Conservation (phyloP, 2,113 vertebrate species). For the Meleagris gallopavo region DNA sequence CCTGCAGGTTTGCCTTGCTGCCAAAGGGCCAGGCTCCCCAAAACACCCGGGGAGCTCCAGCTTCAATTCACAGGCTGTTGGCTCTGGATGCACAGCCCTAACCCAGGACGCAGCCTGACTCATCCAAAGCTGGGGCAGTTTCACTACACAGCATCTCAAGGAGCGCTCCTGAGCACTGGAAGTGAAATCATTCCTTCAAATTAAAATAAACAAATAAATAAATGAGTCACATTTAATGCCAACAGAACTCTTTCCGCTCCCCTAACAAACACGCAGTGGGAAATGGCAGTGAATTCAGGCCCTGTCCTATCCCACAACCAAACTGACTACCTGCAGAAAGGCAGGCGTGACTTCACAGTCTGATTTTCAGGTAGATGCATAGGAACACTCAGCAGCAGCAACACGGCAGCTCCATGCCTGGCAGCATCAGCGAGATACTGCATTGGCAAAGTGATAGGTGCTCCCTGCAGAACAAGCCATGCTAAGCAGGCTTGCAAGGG, state of each 20-base stretch:
- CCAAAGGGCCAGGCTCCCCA: not conserved
- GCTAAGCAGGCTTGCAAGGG: not conserved
- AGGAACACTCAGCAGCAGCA: not conserved
- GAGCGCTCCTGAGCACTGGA: not conserved
- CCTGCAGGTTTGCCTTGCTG: not conserved
- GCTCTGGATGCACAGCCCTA: not conserved
- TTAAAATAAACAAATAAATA: fast-evolving
- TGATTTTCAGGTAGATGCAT: not conserved
- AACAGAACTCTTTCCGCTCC: not conserved
- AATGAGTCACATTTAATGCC: not conserved
- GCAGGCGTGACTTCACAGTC: fast-evolving
- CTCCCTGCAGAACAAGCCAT: not conserved
- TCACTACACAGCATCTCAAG: fast-evolving
- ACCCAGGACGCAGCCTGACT: not conserved
- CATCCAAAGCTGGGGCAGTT: not conserved
- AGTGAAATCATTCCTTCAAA: not conserved
- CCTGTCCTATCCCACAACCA: not conserved
- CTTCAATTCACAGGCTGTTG: not conserved
- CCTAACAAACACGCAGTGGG: not conserved
- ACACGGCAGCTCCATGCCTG: fast-evolving
- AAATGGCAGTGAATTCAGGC: fast-evolving
- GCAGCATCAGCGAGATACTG: fast-evolving
- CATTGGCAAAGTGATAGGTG: not conserved
- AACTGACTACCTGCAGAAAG: not conserved
- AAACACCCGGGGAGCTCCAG: too few relatives aligned